Conservation (phyloP, 2,113 vertebrate species). For the Phyllostomus hastatus region DNA sequence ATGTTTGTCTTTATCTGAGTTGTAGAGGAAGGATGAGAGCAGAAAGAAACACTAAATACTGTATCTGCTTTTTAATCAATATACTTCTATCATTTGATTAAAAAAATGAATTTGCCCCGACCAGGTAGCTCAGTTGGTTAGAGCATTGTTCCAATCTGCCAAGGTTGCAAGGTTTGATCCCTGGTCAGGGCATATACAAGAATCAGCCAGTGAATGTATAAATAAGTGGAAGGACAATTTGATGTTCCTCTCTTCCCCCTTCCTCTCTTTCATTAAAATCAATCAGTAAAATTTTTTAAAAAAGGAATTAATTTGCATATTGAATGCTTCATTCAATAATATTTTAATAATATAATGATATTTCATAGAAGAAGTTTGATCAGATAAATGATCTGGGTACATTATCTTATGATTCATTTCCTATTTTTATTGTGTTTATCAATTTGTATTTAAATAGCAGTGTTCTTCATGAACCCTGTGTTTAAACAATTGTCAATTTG, state of each 20-base stretch:
- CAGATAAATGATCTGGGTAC: neutral
- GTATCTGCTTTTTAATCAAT: neutral
- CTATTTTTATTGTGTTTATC: neutral
- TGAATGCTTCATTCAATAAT: neutral
- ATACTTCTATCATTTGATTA: neutral
- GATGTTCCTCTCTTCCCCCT: no score
- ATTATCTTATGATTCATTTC: neutral
- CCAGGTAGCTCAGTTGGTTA: no score
- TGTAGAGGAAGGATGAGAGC: neutral
- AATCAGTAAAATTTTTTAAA: neutral
- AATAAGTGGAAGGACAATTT: no score
- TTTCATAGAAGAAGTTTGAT: neutral
- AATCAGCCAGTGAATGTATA: no score
- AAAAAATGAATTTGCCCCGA: neutral
- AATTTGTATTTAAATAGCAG: neutral
- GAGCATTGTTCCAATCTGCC: no score
- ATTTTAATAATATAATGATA: neutral
- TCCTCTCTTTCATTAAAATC: no score
- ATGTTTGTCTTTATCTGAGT: neutral
- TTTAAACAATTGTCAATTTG: neutral
- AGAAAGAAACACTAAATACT: neutral
- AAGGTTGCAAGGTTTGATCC: no score
- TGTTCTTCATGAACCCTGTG: neutral
- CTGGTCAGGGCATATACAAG: no score
- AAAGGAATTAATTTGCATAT: neutral